Evolutionary conservation across 30 jellyfish, hydroid and myxozoan species (phyloP), one percentile per base, ranked within the genome.

Genomic region (Aurelia sp.): DNA sequence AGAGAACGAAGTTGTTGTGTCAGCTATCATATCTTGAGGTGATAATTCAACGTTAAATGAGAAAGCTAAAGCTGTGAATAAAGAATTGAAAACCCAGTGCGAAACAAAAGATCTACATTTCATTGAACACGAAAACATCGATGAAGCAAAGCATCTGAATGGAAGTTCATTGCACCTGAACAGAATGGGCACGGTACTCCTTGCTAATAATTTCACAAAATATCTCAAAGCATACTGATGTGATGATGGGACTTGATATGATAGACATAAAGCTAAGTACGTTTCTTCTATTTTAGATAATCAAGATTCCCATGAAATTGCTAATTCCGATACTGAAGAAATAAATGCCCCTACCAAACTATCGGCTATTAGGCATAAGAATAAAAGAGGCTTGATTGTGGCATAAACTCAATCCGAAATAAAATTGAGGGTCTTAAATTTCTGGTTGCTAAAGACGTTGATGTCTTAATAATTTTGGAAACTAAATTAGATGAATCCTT

Each of bases 391-490:
- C 12, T 12, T 67, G 10, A 67, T 67, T 67, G 22, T 67, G 8
- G 78, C 78, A 16, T 72, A 41, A 72, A 24, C 74, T 72, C 84
- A 20, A 35, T 48, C 38, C 81, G 84, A 72, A 72, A 72, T 72
- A 72, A 72, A 38, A 33, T 5, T 5, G 51, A 40, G 8, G 51
- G 10, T 59, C 69, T 17, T 5, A 59, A 59, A 17, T 59, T 21
- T 59, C 33, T 21, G 30, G 30, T 59, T 21, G 22, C 69, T 27
- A 59, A 59, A 17, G 4, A 17, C 15, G 9, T 59, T 7, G 30
- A 59, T 21, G 0, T 21, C 33, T 27, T 67, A 5, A 6, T 40
- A 40, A 40, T 40, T 8, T 40, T 6, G 51, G 51, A 67, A 67
- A 67, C 78, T 0, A 67, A 67, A 67, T 35, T 27, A 22, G 78